These are phyloP conservation scores for Rhynchotus rufescens DNA, from an alignment of 2,797 vertebrate species.

Conservation along the genomic window DNA sequence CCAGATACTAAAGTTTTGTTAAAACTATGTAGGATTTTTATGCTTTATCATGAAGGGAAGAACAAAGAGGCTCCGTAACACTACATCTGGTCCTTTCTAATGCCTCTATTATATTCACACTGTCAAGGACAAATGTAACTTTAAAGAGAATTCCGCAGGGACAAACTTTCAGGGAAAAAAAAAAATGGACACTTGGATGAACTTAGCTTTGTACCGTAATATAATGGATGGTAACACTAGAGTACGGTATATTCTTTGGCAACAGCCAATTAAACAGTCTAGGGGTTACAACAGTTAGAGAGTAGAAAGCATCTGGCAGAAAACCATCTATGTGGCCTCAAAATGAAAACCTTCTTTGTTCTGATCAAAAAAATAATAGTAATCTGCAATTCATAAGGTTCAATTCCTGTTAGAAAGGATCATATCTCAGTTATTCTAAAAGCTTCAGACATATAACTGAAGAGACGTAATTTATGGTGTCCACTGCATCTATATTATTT, in stretches of 20 bases:
- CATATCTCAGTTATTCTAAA: conserved; percentile 18
- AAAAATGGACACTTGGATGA: conserved; percentile 38
- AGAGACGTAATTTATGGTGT: background rate
- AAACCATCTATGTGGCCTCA: background rate
- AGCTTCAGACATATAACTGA: background rate
- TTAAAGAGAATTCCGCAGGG: conserved; percentile 55
- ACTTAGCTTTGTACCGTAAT: conserved; percentile 19
- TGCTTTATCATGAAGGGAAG: conserved; percentile 38
- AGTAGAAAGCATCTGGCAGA: conserved; percentile 30
- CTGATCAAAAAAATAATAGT: conserved; percentile 43
- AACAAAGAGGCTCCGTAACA: conserved; percentile 64
- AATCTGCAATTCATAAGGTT: conserved; percentile 55
- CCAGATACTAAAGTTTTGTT: conserved; percentile 65
- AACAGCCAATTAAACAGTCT: conserved; percentile 53
- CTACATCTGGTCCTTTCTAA: conserved; percentile 52
- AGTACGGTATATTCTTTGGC: background rate
- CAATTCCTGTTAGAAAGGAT: conserved; percentile 35
- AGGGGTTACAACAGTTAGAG: conserved; percentile 5
- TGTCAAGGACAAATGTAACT: conserved; percentile 57
- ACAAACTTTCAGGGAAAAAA: conserved; percentile 36
- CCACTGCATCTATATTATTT: background rate
- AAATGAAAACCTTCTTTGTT: conserved; percentile 16
- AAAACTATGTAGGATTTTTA: conserved; percentile 55
- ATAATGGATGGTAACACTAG: background rate
- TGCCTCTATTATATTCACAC: background rate